These are phyloP conservation scores for Corythaixoides concolor DNA, from an alignment of 2,113 vertebrate species.

Conservation along the genomic window DNA sequence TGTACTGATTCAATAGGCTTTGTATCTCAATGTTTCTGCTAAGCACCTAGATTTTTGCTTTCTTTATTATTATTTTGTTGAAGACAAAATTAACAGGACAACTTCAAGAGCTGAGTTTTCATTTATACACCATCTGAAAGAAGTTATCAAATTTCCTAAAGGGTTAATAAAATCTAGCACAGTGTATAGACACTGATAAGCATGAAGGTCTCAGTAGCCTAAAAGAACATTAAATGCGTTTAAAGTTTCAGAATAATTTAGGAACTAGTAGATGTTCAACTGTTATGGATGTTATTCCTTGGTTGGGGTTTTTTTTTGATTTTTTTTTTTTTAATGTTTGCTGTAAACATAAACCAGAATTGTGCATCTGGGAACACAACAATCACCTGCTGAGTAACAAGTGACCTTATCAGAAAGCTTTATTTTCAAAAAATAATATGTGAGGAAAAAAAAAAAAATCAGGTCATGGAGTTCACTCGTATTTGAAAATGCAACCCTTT, in stretches of 20 bases:
- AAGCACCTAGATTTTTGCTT: fast-evolving
- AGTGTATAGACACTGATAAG: not conserved
- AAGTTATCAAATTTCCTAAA: not conserved
- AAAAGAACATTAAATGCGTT: not conserved
- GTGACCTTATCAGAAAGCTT: not conserved
- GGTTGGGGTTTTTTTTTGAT: not conserved
- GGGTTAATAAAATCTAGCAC: not conserved
- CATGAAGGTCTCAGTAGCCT: not conserved
- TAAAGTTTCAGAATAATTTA: not conserved
- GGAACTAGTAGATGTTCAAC: not conserved
- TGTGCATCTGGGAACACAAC: not conserved
- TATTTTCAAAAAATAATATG: not conserved
- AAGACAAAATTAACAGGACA: not conserved
- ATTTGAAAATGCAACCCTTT: not conserved
- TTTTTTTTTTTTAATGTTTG: not conserved
- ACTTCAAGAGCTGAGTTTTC: not conserved
- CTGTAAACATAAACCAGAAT: not conserved
- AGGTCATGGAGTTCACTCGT: not conserved
- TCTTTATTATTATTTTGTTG: not conserved
- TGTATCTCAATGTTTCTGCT: not conserved
- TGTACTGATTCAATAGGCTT: not conserved
- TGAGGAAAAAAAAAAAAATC: not conserved
- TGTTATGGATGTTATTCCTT: not conserved
- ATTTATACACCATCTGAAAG: not conserved
- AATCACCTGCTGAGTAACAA: not conserved